Evolutionary conservation across 2,113 vertebrate genomes (phyloP).

Genomic region (Mastomys natalensis): DNA sequence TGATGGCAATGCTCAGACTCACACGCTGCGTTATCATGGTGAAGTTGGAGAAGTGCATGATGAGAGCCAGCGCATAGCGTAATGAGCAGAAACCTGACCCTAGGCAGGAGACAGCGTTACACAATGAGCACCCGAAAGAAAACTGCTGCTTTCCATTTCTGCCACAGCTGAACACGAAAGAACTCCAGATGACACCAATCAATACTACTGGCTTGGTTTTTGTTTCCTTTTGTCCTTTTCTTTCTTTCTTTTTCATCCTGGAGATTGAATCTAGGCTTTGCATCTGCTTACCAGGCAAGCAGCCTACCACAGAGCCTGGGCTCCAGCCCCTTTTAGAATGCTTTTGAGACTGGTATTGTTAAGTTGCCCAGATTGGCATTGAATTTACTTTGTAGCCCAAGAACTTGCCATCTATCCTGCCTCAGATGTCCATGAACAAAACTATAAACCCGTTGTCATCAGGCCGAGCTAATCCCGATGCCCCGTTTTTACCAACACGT

Average conservation of each 20-base stretch:
- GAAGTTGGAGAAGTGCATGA: conserved; percentile 92
- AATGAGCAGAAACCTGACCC: conserved; percentile 85
- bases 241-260: not conserved
- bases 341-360: not conserved
- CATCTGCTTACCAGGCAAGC: not conserved
- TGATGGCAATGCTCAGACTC: conserved; percentile 80
- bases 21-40: conserved; percentile 91
- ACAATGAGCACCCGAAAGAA: not conserved
- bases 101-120: not conserved
- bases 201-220: no score
- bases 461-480: not conserved
- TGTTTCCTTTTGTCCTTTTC: not conserved
- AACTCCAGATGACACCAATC: not conserved
- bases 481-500: not conserved
- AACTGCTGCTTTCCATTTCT: not conserved
- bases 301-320: not conserved
- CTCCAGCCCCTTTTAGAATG: not conserved
- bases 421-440: not conserved
- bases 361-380: not conserved
- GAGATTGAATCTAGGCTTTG: not conserved
- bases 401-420: not conserved
- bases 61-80: conserved; percentile 88
- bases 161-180: not conserved
- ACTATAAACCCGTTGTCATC: not conserved
- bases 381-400: not conserved